Conservation (phyloP, 1,140 invertebrate species). For the Trypoxylus dichotomus region DNA sequence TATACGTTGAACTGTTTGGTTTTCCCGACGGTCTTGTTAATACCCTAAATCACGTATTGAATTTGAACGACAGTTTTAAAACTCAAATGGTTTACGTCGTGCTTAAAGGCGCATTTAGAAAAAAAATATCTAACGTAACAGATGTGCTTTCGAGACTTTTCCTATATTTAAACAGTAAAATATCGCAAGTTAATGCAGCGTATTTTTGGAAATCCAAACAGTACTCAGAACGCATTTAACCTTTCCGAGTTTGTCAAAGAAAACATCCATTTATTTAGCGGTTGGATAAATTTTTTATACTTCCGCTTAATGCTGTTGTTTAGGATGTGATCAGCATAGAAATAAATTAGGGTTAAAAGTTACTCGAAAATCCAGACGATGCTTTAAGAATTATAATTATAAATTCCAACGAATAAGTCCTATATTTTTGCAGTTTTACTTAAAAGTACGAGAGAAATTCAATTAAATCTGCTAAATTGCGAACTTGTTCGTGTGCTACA, state of each 20-base stretch:
- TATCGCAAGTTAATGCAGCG: neutral
- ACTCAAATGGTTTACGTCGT: neutral
- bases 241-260: neutral
- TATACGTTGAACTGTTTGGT: neutral
- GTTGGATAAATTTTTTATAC: neutral
- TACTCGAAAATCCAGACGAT: neutral
- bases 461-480: neutral
- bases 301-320: neutral
- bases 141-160: neutral
- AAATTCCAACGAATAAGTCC: neutral
- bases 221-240: neutral
- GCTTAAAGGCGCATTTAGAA: neutral
- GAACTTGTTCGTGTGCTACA: neutral
- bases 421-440: neutral
- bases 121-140: neutral
- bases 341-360: neutral
- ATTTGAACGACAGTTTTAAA: neutral
- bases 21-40: neutral
- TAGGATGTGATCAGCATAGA: neutral
- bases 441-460: neutral
- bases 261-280: neutral
- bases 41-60: neutral
- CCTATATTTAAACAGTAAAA: neutral
- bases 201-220: slow-evolving; percentile 19
- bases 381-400: neutral